Percentiles rank a stretch among this genome's conserved stretches.
Evolutionary conservation across 2,113 vertebrate genomes (phyloP).

Genomic region (Ranitomeya imitator): DNA sequence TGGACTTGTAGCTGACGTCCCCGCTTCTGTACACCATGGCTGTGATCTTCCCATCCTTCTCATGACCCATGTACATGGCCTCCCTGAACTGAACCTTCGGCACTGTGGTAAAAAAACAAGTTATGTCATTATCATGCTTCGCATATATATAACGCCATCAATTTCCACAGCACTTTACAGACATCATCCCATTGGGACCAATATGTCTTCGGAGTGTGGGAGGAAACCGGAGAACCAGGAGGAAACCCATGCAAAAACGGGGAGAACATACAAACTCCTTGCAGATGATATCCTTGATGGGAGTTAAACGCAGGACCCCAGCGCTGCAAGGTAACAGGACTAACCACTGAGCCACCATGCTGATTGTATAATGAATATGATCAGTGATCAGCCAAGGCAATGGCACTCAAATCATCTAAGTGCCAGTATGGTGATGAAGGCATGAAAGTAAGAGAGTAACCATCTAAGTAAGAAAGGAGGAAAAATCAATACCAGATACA

Average conservation of each 20-base stretch:
- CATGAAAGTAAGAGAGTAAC: background rate
- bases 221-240: no score
- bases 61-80: slow-evolving; percentile 73
- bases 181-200: no score
- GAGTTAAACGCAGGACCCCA: no score
- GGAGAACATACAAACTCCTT: no score
- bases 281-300: no score
- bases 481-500: background rate
- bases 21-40: slow-evolving; percentile 82
- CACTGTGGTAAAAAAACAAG: slow-evolving; percentile 69
- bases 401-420: background rate
- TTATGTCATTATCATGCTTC: background rate
- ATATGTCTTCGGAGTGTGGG: no score
- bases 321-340: no score
- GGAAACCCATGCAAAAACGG: no score
- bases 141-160: background rate
- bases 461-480: background rate
- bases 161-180: background rate
- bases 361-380: background rate
- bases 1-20: slow-evolving; percentile 80
- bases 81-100: slow-evolving; percentile 92
- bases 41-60: slow-evolving; percentile 79
- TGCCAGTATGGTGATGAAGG: background rate
- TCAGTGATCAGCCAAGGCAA: background rate
- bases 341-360: no score